Evolutionary conservation across 2,113 vertebrate genomes (phyloP).

Genomic region (Pontoporia blainvillei): DNA sequence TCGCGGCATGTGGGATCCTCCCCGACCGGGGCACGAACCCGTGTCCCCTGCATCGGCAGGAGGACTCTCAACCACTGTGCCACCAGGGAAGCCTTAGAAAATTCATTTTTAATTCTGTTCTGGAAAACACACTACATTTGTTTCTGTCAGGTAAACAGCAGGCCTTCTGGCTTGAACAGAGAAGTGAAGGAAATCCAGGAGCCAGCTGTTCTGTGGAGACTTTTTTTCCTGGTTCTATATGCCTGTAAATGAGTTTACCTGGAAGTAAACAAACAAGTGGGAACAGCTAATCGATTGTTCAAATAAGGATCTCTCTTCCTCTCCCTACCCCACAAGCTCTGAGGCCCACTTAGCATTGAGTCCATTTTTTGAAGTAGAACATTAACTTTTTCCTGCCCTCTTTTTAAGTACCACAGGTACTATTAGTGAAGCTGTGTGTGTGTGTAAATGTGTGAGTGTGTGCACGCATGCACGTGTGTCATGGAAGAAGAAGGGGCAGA

Average conservation of each 20-base stretch:
- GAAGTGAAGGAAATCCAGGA: not conserved
- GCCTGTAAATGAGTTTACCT: conserved; percentile 45
- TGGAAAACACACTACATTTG: not conserved
- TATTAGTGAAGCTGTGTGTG: not conserved
- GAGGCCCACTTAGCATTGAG: conserved; percentile 20
- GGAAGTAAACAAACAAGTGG: conserved; percentile 48
- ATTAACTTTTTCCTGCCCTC: conserved; percentile 56
- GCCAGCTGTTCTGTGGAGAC: not conserved
- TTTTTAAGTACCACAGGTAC: not conserved
- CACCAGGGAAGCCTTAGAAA: not conserved
- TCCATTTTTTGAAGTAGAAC: conserved; percentile 47
- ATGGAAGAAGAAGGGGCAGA: not conserved
- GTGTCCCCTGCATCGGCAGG: no score
- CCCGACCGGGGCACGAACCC: no score
- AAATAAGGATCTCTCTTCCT: conserved; percentile 29
- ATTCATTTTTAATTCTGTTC: not conserved
- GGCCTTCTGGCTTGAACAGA: not conserved
- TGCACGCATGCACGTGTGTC: not conserved
- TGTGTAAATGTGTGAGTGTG: not conserved
- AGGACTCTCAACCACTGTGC: no score
- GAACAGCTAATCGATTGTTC: conserved; percentile 49
- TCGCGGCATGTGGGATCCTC: no score
- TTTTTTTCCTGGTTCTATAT: conserved; percentile 35
- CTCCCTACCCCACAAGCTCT: not conserved
- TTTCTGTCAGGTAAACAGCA: not conserved